Base-by-base conservation (phyloP, 2,113 vertebrate genomes). In the Podarcis raffonei region DNA sequence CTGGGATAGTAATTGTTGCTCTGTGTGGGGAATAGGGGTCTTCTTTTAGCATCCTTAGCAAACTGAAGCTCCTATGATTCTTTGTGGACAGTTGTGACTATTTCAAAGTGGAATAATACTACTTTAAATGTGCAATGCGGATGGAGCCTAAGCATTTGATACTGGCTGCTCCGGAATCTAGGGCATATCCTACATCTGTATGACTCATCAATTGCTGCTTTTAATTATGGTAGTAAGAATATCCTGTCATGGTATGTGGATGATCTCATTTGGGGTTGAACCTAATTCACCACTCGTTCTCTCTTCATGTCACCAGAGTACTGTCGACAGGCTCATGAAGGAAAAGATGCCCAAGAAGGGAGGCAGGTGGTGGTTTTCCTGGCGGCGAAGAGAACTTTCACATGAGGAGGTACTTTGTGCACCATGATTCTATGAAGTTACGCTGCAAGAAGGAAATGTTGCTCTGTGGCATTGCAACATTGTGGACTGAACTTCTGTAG, bases 321-420 rank as follows among this genome's bases (percentile, higher is more conserved):
- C 97, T 1, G 86, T 99, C 1, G 95, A 99, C 1, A 95, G 90
- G 69, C 94, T 99, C 89, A 96, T 98, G 89, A 98, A 98, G 92
- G 98, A 98, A 94, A 98, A 98, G 94, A 99, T 98, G 98, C 96
- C 97, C 20, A 98, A 98, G 93, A 99, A 97, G 94, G 96, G 97
- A 84, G 98, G 98, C 71, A 97, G 97, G 62, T 99, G 98, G 98
- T 99, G 98, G 98, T 98, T 99, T 89, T 98, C 98, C 81, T 98
- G 98, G 98, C 95, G 97, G 85, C 97, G 97, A 84, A 98, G 93
- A 95, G 97, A 98, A 85, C 95, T 97, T 85, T 91, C 95, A 0
- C 93, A 1, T 0, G 93, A 95, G 16, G 89, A 94, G 95, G 97
- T 97, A 66, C 42, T 83, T 91, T 20, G 83, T 59, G 12, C 1